Evolutionary conservation across 2,888 invertebrate species (phyloP).

Genomic region (Petrolisthes manimaculis): DNA sequence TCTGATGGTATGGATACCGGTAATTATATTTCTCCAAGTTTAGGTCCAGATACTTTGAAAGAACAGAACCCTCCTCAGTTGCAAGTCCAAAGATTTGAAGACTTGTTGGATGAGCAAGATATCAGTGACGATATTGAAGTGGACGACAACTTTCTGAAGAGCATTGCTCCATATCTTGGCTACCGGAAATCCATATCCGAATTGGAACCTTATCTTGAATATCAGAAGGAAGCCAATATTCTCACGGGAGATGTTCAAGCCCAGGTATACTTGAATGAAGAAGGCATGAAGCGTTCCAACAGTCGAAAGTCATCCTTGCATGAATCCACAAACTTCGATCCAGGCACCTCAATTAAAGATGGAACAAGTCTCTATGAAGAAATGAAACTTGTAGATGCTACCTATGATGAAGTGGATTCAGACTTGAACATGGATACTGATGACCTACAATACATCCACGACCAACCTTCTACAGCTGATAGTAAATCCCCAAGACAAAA

Average conservation of each 20-base stretch:
- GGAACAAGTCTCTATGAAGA: background rate
- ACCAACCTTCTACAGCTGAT: too few relatives aligned
- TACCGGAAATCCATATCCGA: constrained; percentile 50
- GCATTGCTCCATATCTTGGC: constrained; percentile 37
- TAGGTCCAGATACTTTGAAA: background rate
- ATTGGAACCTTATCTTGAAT: constrained; percentile 43
- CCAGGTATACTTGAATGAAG: constrained; percentile 21
- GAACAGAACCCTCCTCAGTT: constrained; percentile 3
- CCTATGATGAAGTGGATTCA: too few relatives aligned
- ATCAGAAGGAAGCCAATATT: constrained; percentile 23
- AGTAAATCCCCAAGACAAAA: too few relatives aligned
- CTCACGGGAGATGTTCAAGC: constrained; percentile 35
- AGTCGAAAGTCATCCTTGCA: background rate
- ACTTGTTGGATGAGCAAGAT: constrained; percentile 32
- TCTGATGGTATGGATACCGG: background rate
- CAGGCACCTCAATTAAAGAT: background rate
- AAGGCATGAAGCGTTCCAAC: background rate
- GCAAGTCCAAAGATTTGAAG: constrained; percentile 31
- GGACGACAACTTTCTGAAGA: constrained; percentile 34
- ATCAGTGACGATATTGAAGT: constrained; percentile 4
- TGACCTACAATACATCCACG: too few relatives aligned
- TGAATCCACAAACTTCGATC: background rate
- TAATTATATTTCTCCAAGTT: background rate
- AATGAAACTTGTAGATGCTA: too few relatives aligned
- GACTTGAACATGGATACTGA: too few relatives aligned